Evolutionary conservation across 2,113 vertebrate species (phyloP), one percentile per base, ranked within the genome.

Genomic region (Kryptolebias marmoratus): DNA sequence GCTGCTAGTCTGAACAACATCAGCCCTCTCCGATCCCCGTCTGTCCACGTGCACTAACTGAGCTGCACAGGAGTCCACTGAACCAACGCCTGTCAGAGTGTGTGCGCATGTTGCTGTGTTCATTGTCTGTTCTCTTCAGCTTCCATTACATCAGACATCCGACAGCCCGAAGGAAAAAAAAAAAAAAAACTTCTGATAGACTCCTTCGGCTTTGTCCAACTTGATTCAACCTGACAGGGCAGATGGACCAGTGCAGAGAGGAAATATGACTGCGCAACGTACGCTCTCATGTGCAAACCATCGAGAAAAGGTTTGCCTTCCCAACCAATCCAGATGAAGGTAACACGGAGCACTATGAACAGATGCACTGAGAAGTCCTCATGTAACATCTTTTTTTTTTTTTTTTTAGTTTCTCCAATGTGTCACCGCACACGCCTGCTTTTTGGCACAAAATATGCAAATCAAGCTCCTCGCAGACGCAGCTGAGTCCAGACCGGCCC

Each of bases 71-170:
- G 15, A 65, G 56, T 66, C 32, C 27, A 39, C 47, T 28, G 59
- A 50, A 28, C 36, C 16, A 44, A 9, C 16, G 28, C n/a, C 48
- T 15, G 57, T 62, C 36, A 8, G 45, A 65, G 50, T 52, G 32
- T 68, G 39, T 75, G 18, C 55, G 31, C 42, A 18, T 27, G 60
- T 45, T 70, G 67, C 39, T 42, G 39, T 42, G 39, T 84, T 39
- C 57, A 59, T 44, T 66, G 70, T 77, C 67, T 60, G 79, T 76
- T 68, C 77, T 86, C 56, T 80, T 86, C 82, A 75, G 64, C 72
- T 79, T 82, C 72, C 74, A 88, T 89, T 81, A 89, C 68, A 78
- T 82, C 86, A 86, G 78, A 77, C 70, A 76, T 65, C 68, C 79
- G 63, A 73, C 55, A 78, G 76, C 71, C 81, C 16, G 16, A 49